These are phyloP conservation scores for Emydocephalus ijimae DNA, from an alignment of 2,113 vertebrate genomes.

Conservation along the genomic window DNA sequence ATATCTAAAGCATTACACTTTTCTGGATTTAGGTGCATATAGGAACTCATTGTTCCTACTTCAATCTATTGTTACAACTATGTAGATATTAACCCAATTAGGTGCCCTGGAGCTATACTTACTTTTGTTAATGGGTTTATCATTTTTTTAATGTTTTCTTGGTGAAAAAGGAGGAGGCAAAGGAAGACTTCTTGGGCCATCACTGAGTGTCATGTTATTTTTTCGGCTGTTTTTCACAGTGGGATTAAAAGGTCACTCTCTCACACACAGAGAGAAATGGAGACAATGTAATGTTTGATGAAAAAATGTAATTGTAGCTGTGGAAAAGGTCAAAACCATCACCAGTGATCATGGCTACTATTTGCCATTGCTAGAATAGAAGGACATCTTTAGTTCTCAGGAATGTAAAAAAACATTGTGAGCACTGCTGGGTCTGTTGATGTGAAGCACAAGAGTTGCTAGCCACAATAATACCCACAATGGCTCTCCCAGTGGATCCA, in stretches of 20 bases:
- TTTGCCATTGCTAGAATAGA: background rate
- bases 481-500: background rate
- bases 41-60: constrained; percentile 17
- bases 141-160: constrained; percentile 6
- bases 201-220: background rate
- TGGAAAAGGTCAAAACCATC: background rate
- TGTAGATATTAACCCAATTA: background rate
- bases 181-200: background rate
- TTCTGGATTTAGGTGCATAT: constrained; percentile 8
- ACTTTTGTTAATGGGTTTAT: constrained; percentile 5
- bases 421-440: background rate
- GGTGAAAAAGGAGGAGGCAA: background rate
- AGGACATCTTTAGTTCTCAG: background rate
- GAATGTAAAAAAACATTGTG: background rate
- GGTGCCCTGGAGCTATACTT: background rate
- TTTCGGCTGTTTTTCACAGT: background rate
- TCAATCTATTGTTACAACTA: background rate
- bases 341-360: background rate
- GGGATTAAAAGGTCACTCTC: background rate
- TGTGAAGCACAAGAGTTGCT: accelerated
- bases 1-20: constrained; percentile 1
- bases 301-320: background rate
- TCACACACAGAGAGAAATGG: accelerated
- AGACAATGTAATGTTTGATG: background rate
- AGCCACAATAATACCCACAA: background rate